A percentile compares a stretch with the other conserved stretches of the same genome.
Evolutionary conservation across 2,797 vertebrate species (phyloP).

Genomic region (Delichon dasypus): DNA sequence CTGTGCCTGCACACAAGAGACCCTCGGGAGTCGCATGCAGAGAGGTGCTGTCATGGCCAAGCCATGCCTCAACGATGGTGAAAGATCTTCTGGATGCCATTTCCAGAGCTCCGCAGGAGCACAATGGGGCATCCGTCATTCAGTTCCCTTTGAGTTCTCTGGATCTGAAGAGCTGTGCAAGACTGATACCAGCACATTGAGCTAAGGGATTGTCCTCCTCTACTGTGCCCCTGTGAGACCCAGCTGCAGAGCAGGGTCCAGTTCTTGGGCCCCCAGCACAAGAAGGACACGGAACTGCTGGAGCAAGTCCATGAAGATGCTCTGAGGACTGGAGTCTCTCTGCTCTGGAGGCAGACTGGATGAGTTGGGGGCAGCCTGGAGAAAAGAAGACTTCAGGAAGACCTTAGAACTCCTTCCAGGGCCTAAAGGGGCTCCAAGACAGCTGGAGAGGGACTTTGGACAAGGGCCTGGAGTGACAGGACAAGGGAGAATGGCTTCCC

Average conservation of each 20-base stretch:
- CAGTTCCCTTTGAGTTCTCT: not conserved
- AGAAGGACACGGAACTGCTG: not conserved
- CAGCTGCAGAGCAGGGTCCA: not conserved
- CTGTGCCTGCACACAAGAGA: accelerated
- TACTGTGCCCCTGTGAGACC: not conserved
- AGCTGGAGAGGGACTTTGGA: not conserved
- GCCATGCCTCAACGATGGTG: accelerated
- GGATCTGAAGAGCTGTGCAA: not conserved
- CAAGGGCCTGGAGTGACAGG: not conserved
- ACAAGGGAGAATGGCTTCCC: not conserved
- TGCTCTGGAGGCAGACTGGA: not conserved
- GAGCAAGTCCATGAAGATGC: not conserved
- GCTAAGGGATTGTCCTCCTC: not conserved
- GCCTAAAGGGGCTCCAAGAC: not conserved
- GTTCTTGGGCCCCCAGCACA: not conserved
- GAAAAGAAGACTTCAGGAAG: not conserved
- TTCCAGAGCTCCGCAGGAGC: not conserved
- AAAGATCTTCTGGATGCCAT: not conserved
- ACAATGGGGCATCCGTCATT: too few species aligned
- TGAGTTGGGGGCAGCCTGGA: not conserved
- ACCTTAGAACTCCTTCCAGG: not conserved
- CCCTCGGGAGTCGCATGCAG: accelerated
- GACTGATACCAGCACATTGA: not conserved
- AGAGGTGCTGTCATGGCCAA: not conserved
- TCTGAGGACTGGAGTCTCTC: not conserved